Percentiles rank a stretch among this genome's conserved stretches.
These are phyloP conservation scores for Zonitis immaculata DNA, from an alignment of 2,888 invertebrate genomes.

Conservation along the genomic window DNA sequence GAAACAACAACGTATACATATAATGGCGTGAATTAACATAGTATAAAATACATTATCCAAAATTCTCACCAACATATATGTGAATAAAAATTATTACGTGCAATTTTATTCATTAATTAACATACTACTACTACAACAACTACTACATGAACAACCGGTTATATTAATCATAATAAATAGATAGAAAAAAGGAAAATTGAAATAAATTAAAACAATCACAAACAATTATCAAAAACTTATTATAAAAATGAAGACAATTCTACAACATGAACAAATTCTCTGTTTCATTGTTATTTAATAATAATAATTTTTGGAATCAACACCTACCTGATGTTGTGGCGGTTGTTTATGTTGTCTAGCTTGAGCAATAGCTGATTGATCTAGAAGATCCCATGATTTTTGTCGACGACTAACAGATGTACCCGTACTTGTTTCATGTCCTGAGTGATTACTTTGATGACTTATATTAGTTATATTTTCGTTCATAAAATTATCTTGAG, in stretches of 20 bases:
- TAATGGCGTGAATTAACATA: slow-evolving; percentile 10
- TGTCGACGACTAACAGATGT: slow-evolving; percentile 62
- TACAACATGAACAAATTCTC: slow-evolving; percentile 1
- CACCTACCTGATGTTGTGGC: slow-evolving; percentile 55
- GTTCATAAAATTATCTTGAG: slow-evolving; percentile 48
- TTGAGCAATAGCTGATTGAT: slow-evolving; percentile 75
- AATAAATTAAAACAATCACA: slow-evolving; percentile 16
- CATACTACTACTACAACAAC: slow-evolving; percentile 14
- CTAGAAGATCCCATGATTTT: slow-evolving; percentile 93
- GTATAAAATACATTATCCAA: slow-evolving; percentile 1
- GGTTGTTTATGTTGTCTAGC: slow-evolving; percentile 64
- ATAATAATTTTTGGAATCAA: not conserved
- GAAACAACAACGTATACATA: slow-evolving; percentile 2
- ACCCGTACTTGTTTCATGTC: slow-evolving; percentile 25
- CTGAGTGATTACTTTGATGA: slow-evolving; percentile 31
- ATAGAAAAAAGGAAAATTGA: slow-evolving; percentile 10
- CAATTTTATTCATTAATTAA: slow-evolving; percentile 10
- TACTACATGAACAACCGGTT: slow-evolving; percentile 16
- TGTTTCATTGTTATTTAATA: not conserved
- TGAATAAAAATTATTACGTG: slow-evolving; percentile 15
- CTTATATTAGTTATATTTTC: slow-evolving; percentile 35
- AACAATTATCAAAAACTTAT: slow-evolving; percentile 17
- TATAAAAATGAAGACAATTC: slow-evolving; percentile 19
- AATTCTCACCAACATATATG: slow-evolving; percentile 12
- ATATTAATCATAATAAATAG: not conserved